Evolutionary conservation across 2,113 vertebrate species (phyloP), one percentile per base, ranked within the genome.

Genomic region (Vidua chalybeata): DNA sequence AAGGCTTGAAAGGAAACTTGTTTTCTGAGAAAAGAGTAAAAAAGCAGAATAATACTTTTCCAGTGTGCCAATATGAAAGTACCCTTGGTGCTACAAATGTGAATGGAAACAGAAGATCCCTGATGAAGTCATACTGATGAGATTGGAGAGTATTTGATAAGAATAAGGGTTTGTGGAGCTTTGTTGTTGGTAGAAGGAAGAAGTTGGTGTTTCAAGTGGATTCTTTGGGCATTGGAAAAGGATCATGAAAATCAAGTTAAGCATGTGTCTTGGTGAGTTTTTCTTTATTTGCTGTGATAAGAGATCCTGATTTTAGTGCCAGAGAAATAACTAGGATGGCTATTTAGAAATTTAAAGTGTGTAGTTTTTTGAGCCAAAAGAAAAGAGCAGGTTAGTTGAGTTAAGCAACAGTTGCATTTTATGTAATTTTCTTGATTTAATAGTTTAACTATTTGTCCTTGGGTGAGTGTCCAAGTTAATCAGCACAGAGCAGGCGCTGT

Each of bases 391-490:
- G 22, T 84, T 10, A 33, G 8, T 83, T 77, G 46, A 89, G 26
- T 94, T 89, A 67, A 45, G 23, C 27, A 91, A 71, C 46, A 86
- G 30, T 67, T 85, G 55, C 2, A 3, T 91, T 86, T 90, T 56
- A 61, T 82, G 37, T 86, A 66, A 85, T 69, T 80, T 85, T 93
- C 64, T 93, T 63, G 41, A 10, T 4, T 2, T 88, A 86, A 91
- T 86, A 83, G 81, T 84, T 96, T 23, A 94, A 59, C 55, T 69
- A 49, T 90, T 94, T 91, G 84, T 91, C 78, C 82, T 89, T 91
- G 86, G 26, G 35, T 72, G 59, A 93, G 45, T 10, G 48, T 83
- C 52, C 39, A 82, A 73, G 93, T 90, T 95, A 94, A 94, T 94
- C 75, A 93, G 43, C 76, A 91, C 89, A 93, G 89, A 91, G 59